Conservation (phyloP, 1,140 invertebrate genomes). For the Leptinotarsa undecemlineata region DNA sequence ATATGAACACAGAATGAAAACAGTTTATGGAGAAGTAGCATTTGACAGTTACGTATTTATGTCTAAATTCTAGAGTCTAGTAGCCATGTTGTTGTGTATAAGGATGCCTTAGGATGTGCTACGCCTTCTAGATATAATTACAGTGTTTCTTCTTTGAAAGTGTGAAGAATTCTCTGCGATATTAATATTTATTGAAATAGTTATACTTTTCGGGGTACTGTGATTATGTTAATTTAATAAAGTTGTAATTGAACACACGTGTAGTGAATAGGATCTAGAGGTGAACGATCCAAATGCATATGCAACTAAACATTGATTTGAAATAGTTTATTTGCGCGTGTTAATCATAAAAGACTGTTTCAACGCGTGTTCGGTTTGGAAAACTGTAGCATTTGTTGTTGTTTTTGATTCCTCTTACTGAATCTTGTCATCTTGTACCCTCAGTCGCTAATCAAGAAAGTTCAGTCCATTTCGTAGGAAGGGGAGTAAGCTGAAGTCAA, state of each 20-base stretch:
- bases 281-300: slow-evolving; percentile 30
- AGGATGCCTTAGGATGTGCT: slow-evolving; percentile 24
- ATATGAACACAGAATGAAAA: too few relatives aligned
- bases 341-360: neutral
- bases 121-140: slow-evolving; percentile 20
- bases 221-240: neutral
- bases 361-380: slow-evolving; percentile 9
- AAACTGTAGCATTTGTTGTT: slow-evolving; percentile 20
- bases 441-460: slow-evolving; percentile 17
- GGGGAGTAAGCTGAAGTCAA: slow-evolving; percentile 29
- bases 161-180: neutral
- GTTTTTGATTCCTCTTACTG: slow-evolving; percentile 13
- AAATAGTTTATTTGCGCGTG: neutral
- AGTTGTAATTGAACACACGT: slow-evolving; percentile 25
- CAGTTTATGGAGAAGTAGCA: neutral
- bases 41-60: neutral
- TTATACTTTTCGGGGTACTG: neutral
- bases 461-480: slow-evolving; percentile 27
- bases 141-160: neutral
- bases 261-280: slow-evolving; percentile 23
- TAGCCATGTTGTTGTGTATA: slow-evolving; percentile 26
- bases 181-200: slow-evolving; percentile 9
- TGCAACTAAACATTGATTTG: slow-evolving; percentile 17
- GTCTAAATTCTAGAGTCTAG: slow-evolving; percentile 10
- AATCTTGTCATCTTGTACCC: slow-evolving; percentile 12